These are phyloP conservation scores for Anthrax anthrax DNA, from an alignment of 2,888 invertebrate species.

Conservation along the genomic window DNA sequence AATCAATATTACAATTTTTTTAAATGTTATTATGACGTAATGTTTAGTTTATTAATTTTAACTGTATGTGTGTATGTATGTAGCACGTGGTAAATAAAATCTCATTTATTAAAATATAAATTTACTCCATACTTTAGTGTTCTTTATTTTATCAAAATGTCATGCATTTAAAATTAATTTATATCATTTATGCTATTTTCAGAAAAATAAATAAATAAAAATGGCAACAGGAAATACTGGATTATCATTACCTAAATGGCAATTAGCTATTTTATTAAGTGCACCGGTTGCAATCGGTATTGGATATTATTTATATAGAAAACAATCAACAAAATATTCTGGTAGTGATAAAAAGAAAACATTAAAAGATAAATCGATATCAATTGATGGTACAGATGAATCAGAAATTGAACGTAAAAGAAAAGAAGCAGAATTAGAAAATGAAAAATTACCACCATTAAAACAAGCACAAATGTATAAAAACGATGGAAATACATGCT, in stretches of 20 bases:
- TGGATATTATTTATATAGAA: constrained; percentile 46
- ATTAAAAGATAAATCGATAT: constrained; percentile 43
- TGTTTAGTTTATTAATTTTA: too few species aligned
- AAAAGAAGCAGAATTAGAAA: constrained; percentile 18
- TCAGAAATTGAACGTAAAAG: constrained; percentile 25
- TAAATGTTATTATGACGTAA: too few species aligned
- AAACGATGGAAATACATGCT: constrained; percentile 75
- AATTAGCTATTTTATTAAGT: constrained; percentile 69
- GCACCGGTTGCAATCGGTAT: constrained; percentile 71
- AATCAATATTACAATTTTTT: too few species aligned
- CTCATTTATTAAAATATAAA: too few species aligned
- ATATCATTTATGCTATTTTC: too few species aligned
- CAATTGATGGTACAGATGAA: constrained; percentile 37
- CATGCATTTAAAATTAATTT: too few species aligned
- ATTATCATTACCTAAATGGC: constrained; percentile 57
- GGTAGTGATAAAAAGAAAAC: constrained; percentile 41
- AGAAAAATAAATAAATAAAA: neutral
- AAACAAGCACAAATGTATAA: constrained; percentile 67
- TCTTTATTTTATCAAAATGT: too few species aligned
- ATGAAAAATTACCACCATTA: constrained; percentile 40
- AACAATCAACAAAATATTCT: neutral
- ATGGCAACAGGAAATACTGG: constrained; percentile 26
- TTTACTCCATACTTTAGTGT: too few species aligned
- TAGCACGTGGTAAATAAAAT: too few species aligned
- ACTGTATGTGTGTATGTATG: too few species aligned